Conservation (phyloP, 2,797 vertebrate genomes). For the Chloroceryle inda region DNA sequence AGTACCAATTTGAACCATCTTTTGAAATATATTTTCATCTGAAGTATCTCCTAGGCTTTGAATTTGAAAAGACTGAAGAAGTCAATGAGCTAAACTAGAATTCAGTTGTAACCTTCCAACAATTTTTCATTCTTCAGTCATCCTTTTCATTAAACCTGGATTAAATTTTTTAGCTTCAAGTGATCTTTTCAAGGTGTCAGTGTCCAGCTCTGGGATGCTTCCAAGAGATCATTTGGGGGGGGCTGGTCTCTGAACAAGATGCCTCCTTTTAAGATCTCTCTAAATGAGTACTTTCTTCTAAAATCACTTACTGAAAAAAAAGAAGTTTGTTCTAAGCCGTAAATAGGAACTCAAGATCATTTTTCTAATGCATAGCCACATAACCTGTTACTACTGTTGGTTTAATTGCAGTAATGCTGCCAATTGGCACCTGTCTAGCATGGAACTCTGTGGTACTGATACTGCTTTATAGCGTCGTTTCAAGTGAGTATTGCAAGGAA, state of each 20-base stretch:
- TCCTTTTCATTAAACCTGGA: background rate
- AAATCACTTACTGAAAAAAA: background rate
- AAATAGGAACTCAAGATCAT: background rate
- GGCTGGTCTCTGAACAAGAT: background rate
- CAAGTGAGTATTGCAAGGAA: conserved; percentile 54
- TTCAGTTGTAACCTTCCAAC: background rate
- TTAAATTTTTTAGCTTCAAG: background rate
- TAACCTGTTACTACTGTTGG: background rate
- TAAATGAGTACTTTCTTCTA: background rate
- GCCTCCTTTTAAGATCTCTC: background rate
- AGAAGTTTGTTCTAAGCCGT: background rate
- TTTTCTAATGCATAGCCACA: background rate
- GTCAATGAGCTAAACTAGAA: background rate
- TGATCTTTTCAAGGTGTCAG: background rate
- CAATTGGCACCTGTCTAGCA: fast-evolving
- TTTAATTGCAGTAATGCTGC: conserved; percentile 54
- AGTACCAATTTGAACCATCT: background rate
- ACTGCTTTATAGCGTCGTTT: background rate
- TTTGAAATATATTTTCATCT: background rate
- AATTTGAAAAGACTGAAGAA: background rate
- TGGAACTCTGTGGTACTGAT: background rate
- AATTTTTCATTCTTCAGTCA: background rate
- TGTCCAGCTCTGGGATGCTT: background rate
- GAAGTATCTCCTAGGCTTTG: background rate
- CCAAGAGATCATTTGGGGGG: background rate